phyloP scores from a whole-genome alignment of 2,888 invertebrate species.

The Gandaritis pyraliata region DNA sequence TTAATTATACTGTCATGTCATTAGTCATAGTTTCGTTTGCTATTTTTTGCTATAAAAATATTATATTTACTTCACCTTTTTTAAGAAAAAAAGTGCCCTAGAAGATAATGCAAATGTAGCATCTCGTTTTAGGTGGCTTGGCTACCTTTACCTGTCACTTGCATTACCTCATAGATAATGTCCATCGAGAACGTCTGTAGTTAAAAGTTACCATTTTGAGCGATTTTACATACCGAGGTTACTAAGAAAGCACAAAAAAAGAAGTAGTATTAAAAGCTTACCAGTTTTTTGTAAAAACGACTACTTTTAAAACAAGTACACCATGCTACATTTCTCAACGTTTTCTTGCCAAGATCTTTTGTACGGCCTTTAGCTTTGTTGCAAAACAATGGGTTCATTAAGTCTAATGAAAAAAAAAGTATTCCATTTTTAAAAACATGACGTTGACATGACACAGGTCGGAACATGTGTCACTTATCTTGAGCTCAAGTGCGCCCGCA shows the following conservation, averaged over 20 bases:
- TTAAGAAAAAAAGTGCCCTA: neutral
- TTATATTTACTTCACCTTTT: no score
- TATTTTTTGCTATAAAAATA: no score
- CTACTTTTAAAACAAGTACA: neutral
- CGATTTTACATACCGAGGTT: no score
- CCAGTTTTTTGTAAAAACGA: neutral
- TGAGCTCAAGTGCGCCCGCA: constrained; percentile 48
- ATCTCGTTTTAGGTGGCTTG: no score
- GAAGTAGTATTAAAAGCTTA: neutral
- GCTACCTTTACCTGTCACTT: no score
- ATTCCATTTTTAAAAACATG: constrained; percentile 31
- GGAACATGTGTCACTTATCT: constrained; percentile 49
- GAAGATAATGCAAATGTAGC: no score
- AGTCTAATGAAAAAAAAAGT: constrained; percentile 33
- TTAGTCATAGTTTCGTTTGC: neutral
- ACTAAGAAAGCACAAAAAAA: neutral
- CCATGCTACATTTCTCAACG: constrained; percentile 10
- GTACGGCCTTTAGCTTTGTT: constrained; percentile 28
- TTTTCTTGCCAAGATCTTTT: constrained; percentile 25
- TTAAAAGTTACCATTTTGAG: no score
- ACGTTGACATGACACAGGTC: constrained; percentile 36
- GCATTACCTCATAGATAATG: no score
- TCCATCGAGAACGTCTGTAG: no score
- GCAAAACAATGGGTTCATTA: constrained; percentile 30
- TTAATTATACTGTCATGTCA: constrained; percentile 3